phyloP scores from a whole-genome alignment of 2,113 vertebrate genomes.

The Toxostoma redivivum region DNA sequence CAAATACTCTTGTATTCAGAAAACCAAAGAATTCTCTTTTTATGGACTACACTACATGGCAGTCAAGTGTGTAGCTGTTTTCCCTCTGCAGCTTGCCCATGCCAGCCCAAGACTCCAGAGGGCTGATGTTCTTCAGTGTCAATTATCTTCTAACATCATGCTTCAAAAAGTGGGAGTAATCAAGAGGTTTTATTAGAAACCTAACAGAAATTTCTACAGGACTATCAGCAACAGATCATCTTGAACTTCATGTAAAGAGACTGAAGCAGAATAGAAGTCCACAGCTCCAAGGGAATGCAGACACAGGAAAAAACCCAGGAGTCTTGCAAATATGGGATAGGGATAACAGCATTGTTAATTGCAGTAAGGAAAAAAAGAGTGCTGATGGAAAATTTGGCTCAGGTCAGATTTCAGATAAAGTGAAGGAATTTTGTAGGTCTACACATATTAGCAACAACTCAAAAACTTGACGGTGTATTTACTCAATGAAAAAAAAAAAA shows the following conservation, averaged over 20 bases:
- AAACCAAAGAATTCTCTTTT: not conserved
- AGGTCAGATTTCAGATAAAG: not conserved
- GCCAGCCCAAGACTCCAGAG: not conserved
- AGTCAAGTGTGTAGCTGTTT: not conserved
- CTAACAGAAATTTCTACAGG: not conserved
- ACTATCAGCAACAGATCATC: not conserved
- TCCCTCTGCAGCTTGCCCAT: not conserved
- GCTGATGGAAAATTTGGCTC: not conserved
- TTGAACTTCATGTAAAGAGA: not conserved
- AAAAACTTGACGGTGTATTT: not conserved
- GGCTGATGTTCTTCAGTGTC: not conserved
- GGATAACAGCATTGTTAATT: not conserved
- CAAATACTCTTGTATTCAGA: not conserved
- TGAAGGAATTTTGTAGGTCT: not conserved
- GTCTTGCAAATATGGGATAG: not conserved
- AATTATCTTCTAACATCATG: not conserved
- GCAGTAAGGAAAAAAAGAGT: not conserved
- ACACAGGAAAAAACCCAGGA: not conserved
- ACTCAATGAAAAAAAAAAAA: not conserved
- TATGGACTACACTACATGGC: not conserved
- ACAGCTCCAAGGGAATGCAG: not conserved
- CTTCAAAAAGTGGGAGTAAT: not conserved
- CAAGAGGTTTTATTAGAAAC: not conserved
- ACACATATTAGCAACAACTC: not conserved
- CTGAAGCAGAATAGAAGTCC: not conserved